phyloP scores from a whole-genome alignment of 2,113 vertebrate genomes.

The Hemiprocne comata region DNA sequence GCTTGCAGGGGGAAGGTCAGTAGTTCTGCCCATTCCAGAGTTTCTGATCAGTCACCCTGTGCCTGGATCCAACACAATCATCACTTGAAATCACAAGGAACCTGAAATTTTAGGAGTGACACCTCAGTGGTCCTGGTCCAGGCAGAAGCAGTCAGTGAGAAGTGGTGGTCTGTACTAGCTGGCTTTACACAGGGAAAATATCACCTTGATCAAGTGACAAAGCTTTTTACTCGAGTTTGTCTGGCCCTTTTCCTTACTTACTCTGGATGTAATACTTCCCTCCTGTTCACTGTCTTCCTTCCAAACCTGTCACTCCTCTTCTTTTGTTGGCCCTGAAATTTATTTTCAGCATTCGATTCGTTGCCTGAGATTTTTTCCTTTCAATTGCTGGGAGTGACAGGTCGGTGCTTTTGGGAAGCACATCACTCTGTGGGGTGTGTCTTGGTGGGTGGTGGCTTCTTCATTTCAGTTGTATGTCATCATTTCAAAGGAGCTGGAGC shows the following conservation, averaged over 20 bases:
- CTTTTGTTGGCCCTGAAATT: background rate
- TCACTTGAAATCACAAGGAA: background rate
- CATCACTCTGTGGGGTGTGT: background rate
- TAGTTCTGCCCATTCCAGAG: background rate
- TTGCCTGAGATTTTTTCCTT: background rate
- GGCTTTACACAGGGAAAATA: accelerated
- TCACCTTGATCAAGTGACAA: background rate
- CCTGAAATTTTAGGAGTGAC: background rate
- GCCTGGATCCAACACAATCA: background rate
- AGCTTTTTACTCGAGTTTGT: background rate
- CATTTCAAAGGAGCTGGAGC: background rate
- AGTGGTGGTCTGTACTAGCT: background rate
- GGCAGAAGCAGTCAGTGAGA: background rate
- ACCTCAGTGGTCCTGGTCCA: background rate
- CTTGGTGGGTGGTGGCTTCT: background rate
- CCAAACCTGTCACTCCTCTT: background rate
- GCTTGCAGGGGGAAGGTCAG: accelerated
- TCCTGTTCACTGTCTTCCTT: background rate
- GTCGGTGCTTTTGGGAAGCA: background rate
- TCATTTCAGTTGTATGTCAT: background rate
- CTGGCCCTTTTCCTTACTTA: background rate
- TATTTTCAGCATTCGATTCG: background rate
- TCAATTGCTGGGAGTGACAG: background rate
- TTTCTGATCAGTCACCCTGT: background rate
- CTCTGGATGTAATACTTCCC: background rate